Percentiles rank a stretch among this genome's conserved stretches.
Evolutionary conservation across 1,140 invertebrate genomes (phyloP).

Genomic region (Armadillidium nasatum): DNA sequence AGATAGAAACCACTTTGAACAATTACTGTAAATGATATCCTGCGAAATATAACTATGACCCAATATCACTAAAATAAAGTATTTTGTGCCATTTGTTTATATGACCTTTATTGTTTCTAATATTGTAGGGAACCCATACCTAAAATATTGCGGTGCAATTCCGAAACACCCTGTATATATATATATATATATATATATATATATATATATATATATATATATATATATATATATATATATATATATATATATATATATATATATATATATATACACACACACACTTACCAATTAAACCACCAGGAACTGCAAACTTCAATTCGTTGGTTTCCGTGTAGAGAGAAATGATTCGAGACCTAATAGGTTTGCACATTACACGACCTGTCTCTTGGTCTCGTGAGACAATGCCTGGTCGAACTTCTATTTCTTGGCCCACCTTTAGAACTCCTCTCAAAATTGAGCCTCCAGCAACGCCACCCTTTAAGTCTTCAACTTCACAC

Average conservation of each 20-base stretch:
- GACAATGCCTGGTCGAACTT: constrained; percentile 89
- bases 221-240: neutral
- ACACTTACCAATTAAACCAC: constrained; percentile 80
- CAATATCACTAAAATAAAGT: too few relatives aligned
- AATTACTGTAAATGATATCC: too few relatives aligned
- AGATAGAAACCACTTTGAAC: too few relatives aligned
- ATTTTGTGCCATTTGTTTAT: too few relatives aligned
- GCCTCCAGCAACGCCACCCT: constrained; percentile 97
- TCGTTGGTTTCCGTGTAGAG: constrained; percentile 98
- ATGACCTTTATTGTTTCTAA: too few relatives aligned
- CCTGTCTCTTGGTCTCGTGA: constrained; percentile 89
- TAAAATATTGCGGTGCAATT: too few relatives aligned
- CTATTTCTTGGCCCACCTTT: constrained; percentile 77
- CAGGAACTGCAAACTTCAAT: constrained; percentile 96
- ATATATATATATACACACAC: too few relatives aligned
- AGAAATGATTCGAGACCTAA: constrained; percentile 96
- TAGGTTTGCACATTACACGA: constrained; percentile 90
- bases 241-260: constrained; percentile 2
- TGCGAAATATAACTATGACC: too few relatives aligned
- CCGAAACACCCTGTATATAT: too few relatives aligned
- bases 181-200: neutral
- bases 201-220: neutral
- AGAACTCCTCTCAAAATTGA: constrained; percentile 93
- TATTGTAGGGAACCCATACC: too few relatives aligned
- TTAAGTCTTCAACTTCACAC: constrained; percentile 95